Base-by-base conservation (phyloP, 2,797 vertebrate species). In the Mormyrops attenuatus region DNA sequence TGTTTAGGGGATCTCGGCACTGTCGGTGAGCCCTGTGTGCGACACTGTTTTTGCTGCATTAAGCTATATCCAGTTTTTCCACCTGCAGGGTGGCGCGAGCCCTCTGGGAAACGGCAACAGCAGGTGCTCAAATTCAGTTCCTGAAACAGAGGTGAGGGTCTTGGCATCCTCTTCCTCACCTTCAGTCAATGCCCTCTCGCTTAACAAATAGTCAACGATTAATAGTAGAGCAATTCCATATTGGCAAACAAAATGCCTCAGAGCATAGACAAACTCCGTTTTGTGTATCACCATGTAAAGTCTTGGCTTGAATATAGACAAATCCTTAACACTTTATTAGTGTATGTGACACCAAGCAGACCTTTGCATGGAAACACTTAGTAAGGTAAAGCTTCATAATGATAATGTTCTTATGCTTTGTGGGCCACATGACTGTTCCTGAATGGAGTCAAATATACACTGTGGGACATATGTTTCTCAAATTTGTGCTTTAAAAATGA, bases 111-210 rank as follows among this genome's bases (percentile, higher is more conserved):
- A 88, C 92, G 94, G 94, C 94, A 95, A 92, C 90, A 80, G 82
- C 89, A 93, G 94, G 92, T 95, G 94, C 94, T 93, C 92, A 89
- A 91, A 90, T 92, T 93, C 93, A 34, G 95, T 96, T 93, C 95
- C 95, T 0, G 94, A 96, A 91, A 94, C 96, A 3, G 96, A 96
- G 93, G 96, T 96, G 90, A 92, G 91, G 60, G 57, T 44, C 26
- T 63, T 86, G 5, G 89, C 88, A n/a, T 49, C 9, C 6, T 50
- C 47, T 49, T 84, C 80, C 47, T 50, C n/a, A 2, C 22, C 53
- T 38, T 3, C 26, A 2, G 82, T 52, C 6, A 2, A 26, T 0
- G 11, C 38, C 49, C 11, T 6, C 13, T 53, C 5, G 1, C 30
- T 73, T 38, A 15, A 3, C 26, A 66, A 13, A 69, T 0, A 69